Conservation (phyloP, 2,113 vertebrate genomes). For the Festucalex cinctus region DNA sequence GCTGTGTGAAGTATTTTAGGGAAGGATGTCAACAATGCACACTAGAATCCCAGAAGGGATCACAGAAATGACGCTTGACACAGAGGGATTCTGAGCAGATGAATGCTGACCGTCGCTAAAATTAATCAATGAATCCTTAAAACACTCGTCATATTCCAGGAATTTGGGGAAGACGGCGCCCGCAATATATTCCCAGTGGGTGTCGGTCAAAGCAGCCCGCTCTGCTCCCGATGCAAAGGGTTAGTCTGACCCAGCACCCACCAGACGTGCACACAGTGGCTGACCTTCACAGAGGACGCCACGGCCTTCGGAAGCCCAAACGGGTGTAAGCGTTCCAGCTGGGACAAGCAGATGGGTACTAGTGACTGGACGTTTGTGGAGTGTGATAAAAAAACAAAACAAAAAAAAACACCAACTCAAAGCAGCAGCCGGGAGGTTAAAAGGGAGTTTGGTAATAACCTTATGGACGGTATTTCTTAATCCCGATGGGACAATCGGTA, state of each 20-base stretch:
- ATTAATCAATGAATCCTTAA: neutral
- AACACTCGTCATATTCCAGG: slow-evolving; percentile 18
- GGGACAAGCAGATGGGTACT: slow-evolving; percentile 37
- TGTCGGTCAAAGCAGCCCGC: slow-evolving; percentile 13
- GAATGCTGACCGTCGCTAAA: neutral
- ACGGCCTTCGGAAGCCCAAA: slow-evolving; percentile 9
- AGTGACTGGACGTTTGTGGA: slow-evolving; percentile 17
- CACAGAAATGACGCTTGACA: slow-evolving; percentile 17
- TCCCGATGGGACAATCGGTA: slow-evolving; percentile 14
- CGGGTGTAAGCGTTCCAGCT: slow-evolving; percentile 39
- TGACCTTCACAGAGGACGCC: slow-evolving; percentile 23
- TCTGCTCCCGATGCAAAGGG: slow-evolving; percentile 29
- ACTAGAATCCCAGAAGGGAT: slow-evolving; percentile 26
- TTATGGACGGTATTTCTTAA: slow-evolving; percentile 7
- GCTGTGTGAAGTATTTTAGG: slow-evolving; percentile 46
- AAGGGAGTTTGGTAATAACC: slow-evolving; percentile 7
- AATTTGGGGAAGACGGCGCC: slow-evolving; percentile 8
- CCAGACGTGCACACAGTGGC: slow-evolving; percentile 20
- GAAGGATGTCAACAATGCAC: slow-evolving; percentile 45
- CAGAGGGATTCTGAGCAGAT: slow-evolving; percentile 16
- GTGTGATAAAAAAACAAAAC: slow-evolving; percentile 3
- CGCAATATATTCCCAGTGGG: neutral
- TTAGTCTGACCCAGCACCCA: slow-evolving; percentile 29
- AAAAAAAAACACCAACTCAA: slow-evolving; percentile 20
- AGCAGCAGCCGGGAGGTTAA: slow-evolving; percentile 15